Base-by-base conservation (phyloP, 2,797 vertebrate species). In the Cryptoblepharus egeriae region DNA sequence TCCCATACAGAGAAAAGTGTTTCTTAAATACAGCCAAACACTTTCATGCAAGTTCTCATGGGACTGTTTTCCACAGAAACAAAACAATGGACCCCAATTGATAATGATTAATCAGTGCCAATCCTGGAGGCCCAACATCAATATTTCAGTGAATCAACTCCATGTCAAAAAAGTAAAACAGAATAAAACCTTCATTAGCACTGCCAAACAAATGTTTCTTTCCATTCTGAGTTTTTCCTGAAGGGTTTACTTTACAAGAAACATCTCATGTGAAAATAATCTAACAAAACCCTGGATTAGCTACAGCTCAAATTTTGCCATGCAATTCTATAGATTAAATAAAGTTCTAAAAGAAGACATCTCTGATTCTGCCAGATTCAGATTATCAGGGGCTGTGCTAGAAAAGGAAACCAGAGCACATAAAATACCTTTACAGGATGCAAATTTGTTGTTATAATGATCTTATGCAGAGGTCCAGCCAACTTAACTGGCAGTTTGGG, bases 401-500 rank as follows among this genome's bases (percentile, higher is more conserved):
- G 18, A 37, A 82, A 49, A 7, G n/a, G 2, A 84, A 35, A 28
- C 12, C 58, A 64, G 76, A 73, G 67, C n/a, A 87, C 11, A 15
- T 20, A 81, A 58, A 70, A 26, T 93, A 98, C 98, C 98, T 99
- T 99, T 71, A 99, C 97, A 1, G 99, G 98, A 93, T 99, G 98
- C 91, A 99, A 96, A 92, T 99, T 99, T 75, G 98, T 99, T 80
- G 96, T 98, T 94, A 98, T 98, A 93, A 99, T 99, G 89, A 99
- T 95, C 94, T 98, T 99, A 94, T 99, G 98, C 49, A 99, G 95
- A 0, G 98, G 98, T 18, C 98, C 98, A 12, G 98, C 96, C 89
- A 99, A 94, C 93, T 99, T 99, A 26, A 95, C 63, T 2, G 97
- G 97, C 61, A 99, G 95, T 87, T 98, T 99, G 3, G 99, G 97